These are phyloP conservation scores for Agrochola circellaris DNA, from an alignment of 2,888 invertebrate species.

Conservation along the genomic window DNA sequence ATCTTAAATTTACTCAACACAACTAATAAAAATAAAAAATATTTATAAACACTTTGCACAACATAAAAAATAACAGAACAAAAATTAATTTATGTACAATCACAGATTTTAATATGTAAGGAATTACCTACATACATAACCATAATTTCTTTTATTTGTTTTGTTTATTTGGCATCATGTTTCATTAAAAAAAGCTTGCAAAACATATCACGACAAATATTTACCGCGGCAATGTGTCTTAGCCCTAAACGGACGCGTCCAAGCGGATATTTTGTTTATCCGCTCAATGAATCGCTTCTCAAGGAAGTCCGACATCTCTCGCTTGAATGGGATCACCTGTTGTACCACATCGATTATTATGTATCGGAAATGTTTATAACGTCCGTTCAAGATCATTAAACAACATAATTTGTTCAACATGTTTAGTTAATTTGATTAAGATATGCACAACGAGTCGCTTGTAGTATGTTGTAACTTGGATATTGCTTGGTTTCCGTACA, in stretches of 20 bases:
- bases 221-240: conserved; percentile 3
- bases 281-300: conserved; percentile 37
- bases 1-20: no score
- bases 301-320: conserved; percentile 55
- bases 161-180: background rate
- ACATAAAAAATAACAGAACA: no score
- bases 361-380: conserved; percentile 37
- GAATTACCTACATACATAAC: no score
- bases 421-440: conserved; percentile 6
- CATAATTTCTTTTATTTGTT: no score
- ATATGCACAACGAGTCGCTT: background rate
- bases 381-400: conserved; percentile 35
- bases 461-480: background rate
- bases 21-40: no score
- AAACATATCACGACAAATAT: background rate
- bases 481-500: background rate
- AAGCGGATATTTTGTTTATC: conserved; percentile 50
- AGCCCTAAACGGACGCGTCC: conserved; percentile 35
- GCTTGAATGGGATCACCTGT: conserved; percentile 56
- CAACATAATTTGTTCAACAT: conserved; percentile 24
- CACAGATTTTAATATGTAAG: no score
- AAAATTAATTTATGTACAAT: no score
- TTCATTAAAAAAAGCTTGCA: background rate
- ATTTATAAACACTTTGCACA: no score
- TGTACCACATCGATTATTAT: conserved; percentile 10